Base-by-base conservation (phyloP, 23 tunicate species). In the Halocynthia aurantium region DNA sequence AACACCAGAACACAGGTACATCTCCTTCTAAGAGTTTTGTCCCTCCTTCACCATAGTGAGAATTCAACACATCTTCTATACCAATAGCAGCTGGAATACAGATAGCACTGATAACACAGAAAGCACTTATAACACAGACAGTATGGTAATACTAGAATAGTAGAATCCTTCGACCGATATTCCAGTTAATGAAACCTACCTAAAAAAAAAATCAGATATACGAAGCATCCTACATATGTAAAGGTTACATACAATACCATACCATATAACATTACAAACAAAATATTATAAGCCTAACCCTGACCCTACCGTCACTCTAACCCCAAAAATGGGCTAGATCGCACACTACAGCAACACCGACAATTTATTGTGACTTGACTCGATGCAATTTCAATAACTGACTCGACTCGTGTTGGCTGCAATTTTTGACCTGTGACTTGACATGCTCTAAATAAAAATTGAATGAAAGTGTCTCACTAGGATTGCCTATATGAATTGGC, bases 1-100 rank as follows among this genome's bases (percentile, higher is more conserved):
- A 91, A 55, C 85, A 80, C 84, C 84, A 91, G 58, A 85, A 91
- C 57, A 84, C 97, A 22, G 97, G 87, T 17, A 91, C 76, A 17
- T 75, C 81, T 13, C 75, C 93, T 75, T 84, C 89, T 57, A 57
- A 71, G 0, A 17, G 52, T 17, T 19, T n/a, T 6, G 71, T 55
- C 6, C 17, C 70, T 9, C 17, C 8, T 21, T 78, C 85, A 61
- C 85, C 85, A 52, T 77, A 61, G 22, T 69, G 55, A 52, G 53
- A 22, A 13, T 84, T 52, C 40, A 52, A 21, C 7, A 61, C 49
- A 61, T 70, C 53, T 6, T 62, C 21, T 19, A 80, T 75, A 8
- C 82, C 84, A 75, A 89, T 84, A 2, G 52, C 50, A 31, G 60
- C 88, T 84, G 77, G 0, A 77, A 13, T 58, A 58, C n/a, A 13